These are phyloP conservation scores for Edolisoma coerulescens DNA, from an alignment of 2,113 vertebrate species.

Conservation along the genomic window DNA sequence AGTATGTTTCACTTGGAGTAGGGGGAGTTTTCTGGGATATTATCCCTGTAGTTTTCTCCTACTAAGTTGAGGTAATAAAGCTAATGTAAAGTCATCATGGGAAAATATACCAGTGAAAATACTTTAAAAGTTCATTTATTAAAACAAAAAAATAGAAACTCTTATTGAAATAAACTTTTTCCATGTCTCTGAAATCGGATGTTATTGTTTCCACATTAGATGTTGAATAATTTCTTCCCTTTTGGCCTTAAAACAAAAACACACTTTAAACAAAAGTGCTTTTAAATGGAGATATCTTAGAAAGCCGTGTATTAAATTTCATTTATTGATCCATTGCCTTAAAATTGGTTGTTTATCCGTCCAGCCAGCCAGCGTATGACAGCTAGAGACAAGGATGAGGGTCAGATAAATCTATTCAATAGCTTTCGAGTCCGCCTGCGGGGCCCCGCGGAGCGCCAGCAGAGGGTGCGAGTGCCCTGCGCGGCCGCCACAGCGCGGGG, in stretches of 20 bases:
- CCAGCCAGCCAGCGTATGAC: not conserved
- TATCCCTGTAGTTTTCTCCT: not conserved
- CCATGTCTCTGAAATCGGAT: not conserved
- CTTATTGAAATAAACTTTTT: not conserved
- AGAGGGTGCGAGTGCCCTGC: slow-evolving; percentile 8
- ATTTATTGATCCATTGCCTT: not conserved
- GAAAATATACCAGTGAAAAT: not conserved
- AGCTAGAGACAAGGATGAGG: not conserved
- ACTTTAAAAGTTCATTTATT: not conserved
- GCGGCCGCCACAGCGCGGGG: not conserved
- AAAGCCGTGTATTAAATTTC: not conserved
- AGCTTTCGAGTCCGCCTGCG: fast-evolving
- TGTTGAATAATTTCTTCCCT: not conserved
- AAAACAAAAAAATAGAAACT: not conserved
- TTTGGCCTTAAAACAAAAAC: not conserved
- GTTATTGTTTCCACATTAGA: not conserved
- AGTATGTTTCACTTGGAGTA: not conserved
- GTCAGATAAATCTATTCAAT: not conserved
- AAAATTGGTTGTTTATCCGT: not conserved
- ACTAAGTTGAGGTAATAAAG: not conserved
- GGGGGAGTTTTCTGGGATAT: not conserved
- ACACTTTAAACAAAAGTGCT: not conserved
- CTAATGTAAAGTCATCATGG: not conserved
- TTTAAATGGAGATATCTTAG: not conserved
- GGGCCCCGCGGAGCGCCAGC: not conserved